Evolutionary conservation across 1,140 invertebrate species (phyloP), one percentile per base, ranked within the genome.

Genomic region (Phocides pigmalion): DNA sequence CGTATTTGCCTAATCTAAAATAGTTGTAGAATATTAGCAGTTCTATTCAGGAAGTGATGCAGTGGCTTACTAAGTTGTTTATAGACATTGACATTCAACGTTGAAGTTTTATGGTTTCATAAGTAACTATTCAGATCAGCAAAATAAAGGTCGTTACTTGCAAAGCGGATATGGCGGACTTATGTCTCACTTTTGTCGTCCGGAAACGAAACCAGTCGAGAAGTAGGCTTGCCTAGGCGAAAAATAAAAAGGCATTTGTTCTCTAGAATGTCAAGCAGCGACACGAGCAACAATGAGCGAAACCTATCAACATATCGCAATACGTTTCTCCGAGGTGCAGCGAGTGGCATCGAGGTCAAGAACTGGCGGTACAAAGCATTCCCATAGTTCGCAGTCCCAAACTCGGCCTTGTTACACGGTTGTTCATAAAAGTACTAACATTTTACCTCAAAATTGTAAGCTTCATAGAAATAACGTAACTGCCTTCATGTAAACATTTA

Each of bases 261-360:
- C 62, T 50, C 44, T 22, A 63, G 47, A 72, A 70, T 65, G 39
- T 68, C 25, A 65, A 76, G 64, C 69, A 64, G 70, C 66, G 71
- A 76, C 76, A 81, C 66, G 56, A 58, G 64, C 59, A 72, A 75
- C 68, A 72, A 72, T 67, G 53, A 68, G 58, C 59, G 72, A 74
- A 79, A 76, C 70, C 72, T 77, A 81, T 76, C 53, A 70, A 70
- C 70, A 54, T 67, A 76, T 74, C 68, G 68, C 54, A 58, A 62
- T 64, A 49, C 41, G 56, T 71, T 70, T 71, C 65, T 69, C 46
- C 51, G 39, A 49, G 42, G 42, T 54, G 25, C 56, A 63, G 49
- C 56, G 68, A 61, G 41, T 41, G 46, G 51, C 49, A 70, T 39
- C 17, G 37, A 42, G 37, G 37, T 37, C 25, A 61, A 37, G 37